A percentile compares a stretch with the other conserved stretches of the same genome.
Conservation (phyloP, 2,888 invertebrate genomes). For the Tubulanus polymorphus region DNA sequence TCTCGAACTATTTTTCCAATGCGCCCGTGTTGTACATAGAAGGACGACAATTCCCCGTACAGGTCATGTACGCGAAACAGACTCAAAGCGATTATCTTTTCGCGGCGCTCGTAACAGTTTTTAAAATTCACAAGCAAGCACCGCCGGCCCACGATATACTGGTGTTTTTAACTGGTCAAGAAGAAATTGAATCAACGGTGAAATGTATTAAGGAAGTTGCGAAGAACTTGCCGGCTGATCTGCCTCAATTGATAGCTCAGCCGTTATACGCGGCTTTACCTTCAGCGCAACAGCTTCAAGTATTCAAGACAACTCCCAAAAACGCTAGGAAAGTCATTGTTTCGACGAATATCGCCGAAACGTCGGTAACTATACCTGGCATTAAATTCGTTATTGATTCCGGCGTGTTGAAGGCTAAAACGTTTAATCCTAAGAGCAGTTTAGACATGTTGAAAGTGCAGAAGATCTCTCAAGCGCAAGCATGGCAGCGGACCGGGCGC, state of each 20-base stretch:
- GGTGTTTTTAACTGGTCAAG: slow-evolving; percentile 92
- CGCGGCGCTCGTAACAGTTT: slow-evolving; percentile 78
- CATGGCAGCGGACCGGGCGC: slow-evolving; percentile 87
- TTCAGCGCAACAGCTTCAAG: slow-evolving; percentile 55
- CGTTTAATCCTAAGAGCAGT: slow-evolving; percentile 76
- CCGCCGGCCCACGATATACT: slow-evolving; percentile 82
- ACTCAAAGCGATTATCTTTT: slow-evolving; percentile 71
- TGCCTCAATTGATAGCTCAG: slow-evolving; percentile 69
- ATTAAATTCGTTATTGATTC: slow-evolving; percentile 88
- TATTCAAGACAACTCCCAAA: slow-evolving; percentile 55
- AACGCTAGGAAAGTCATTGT: slow-evolving; percentile 59
- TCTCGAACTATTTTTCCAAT: slow-evolving; percentile 81
- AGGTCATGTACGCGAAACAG: slow-evolving; percentile 48
- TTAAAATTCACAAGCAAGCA: slow-evolving; percentile 79
- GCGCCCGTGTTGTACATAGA: slow-evolving; percentile 84
- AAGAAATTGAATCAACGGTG: slow-evolving; percentile 76
- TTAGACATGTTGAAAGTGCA: slow-evolving; percentile 78
- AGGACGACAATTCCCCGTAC: slow-evolving; percentile 75
- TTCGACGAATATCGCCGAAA: slow-evolving; percentile 63
- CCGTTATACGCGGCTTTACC: slow-evolving; percentile 60
- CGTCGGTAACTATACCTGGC: slow-evolving; percentile 64
- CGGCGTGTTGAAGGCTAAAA: slow-evolving; percentile 78
- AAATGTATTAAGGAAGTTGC: slow-evolving; percentile 55
- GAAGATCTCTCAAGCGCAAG: slow-evolving; percentile 83
- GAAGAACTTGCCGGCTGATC: slow-evolving; percentile 60